Evolutionary conservation across 92 coral and sea anemone genomes (phyloP).

Genomic region (Hydrozoanthus gracilis): DNA sequence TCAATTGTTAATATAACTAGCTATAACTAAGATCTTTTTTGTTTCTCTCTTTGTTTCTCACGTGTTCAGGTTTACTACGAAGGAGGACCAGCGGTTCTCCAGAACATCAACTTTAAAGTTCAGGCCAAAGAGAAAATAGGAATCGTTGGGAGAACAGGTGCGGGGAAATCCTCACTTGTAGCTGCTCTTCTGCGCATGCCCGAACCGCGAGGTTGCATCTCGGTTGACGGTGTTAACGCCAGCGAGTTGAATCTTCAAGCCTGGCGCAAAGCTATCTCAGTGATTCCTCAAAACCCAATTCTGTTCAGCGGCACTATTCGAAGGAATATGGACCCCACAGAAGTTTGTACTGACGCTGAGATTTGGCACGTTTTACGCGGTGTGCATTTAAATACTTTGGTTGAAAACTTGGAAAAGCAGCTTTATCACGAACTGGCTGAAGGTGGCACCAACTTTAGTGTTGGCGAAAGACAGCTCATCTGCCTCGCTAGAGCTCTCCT

Average conservation of each 20-base stretch:
- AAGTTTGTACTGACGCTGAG: conserved; percentile 15
- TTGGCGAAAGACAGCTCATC: conserved; percentile 40
- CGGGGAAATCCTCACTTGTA: conserved; percentile 19
- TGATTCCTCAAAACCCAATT: conserved; percentile 33
- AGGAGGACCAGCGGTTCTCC: conserved; percentile 30
- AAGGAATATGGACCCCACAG: conserved; percentile 21
- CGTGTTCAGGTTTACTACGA: conserved; percentile 11
- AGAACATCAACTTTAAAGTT: conserved; percentile 15
- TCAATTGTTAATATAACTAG: background rate
- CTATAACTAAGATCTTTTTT: background rate
- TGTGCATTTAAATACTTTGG: background rate
- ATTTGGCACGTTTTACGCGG: conserved; percentile 26
- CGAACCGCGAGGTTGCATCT: conserved; percentile 27
- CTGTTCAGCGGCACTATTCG: conserved; percentile 36
- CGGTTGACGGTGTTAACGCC: background rate
- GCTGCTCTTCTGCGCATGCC: conserved; percentile 35
- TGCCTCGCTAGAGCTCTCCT: conserved; percentile 40
- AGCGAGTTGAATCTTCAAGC: conserved; percentile 27
- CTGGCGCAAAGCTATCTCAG: conserved; percentile 41
- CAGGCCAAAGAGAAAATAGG: conserved; percentile 13
- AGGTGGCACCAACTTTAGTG: conserved; percentile 38
- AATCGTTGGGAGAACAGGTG: conserved; percentile 31
- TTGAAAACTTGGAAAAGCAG: conserved; percentile 5
- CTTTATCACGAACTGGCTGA: conserved; percentile 35
- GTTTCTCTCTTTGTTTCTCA: background rate